phyloP scores from a whole-genome alignment of 1,140 invertebrate species.

The Platyscapa corneri region DNA sequence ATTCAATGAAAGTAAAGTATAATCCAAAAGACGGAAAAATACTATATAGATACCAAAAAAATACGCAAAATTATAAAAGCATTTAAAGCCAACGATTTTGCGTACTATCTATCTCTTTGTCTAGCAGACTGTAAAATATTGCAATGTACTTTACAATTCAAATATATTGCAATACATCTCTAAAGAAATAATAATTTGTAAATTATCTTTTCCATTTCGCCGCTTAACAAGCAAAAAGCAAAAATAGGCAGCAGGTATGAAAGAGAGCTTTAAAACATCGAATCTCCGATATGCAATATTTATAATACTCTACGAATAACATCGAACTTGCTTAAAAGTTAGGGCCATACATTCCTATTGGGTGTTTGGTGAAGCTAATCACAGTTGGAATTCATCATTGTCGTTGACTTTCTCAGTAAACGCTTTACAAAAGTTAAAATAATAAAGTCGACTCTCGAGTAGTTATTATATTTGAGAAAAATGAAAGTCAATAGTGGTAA shows the following conservation, averaged over 20 bases:
- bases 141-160: neutral
- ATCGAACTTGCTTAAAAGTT: constrained; percentile 38
- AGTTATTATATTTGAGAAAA: neutral
- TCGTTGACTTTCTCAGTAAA: constrained; percentile 24
- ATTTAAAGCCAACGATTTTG: neutral
- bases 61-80: neutral
- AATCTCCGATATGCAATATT: constrained; percentile 45
- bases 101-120: neutral
- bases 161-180: neutral
- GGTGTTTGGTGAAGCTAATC: constrained; percentile 47
- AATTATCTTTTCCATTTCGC: neutral
- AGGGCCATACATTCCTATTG: constrained; percentile 27
- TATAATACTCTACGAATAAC: constrained; percentile 43
- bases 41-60: neutral
- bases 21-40: neutral
- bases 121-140: neutral
- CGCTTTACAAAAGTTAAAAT: constrained; percentile 31
- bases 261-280: constrained; percentile 47
- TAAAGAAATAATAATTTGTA: neutral
- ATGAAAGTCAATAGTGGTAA: constrained; percentile 28
- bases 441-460: constrained; percentile 15
- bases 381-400: constrained; percentile 45
- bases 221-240: constrained; percentile 18
- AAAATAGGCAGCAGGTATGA: constrained; percentile 42
- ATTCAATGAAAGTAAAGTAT: neutral